phyloP scores from a whole-genome alignment of 2,113 vertebrate genomes.

The Entelurus aequoreus region DNA sequence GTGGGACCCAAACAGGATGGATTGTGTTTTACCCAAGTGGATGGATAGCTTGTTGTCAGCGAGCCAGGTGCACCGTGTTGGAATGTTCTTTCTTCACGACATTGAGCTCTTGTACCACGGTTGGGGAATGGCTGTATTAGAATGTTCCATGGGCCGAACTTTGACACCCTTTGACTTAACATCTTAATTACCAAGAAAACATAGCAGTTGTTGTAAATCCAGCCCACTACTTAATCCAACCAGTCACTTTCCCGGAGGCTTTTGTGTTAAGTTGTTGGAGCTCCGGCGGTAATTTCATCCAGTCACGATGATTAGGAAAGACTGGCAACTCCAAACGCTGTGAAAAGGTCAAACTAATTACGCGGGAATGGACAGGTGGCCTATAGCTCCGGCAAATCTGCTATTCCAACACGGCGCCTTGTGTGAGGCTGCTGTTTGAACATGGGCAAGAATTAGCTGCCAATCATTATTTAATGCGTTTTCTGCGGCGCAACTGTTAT shows the following conservation, averaged over 20 bases:
- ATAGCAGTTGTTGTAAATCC: conserved; percentile 37
- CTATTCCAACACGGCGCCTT: conserved; percentile 37
- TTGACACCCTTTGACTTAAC: too few relatives aligned
- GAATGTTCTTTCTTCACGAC: too few relatives aligned
- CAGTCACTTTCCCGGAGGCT: conserved; percentile 54
- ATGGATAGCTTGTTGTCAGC: too few relatives aligned
- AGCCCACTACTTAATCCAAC: conserved; percentile 57
- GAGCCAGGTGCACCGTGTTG: too few relatives aligned
- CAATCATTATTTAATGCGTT: conserved; percentile 48
- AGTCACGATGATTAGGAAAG: conserved; percentile 48
- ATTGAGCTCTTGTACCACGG: too few relatives aligned
- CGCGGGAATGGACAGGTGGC: conserved; percentile 61
- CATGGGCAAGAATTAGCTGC: conserved; percentile 52
- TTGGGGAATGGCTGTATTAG: too few relatives aligned
- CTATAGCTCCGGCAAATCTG: conserved; percentile 36
- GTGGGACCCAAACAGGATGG: too few relatives aligned
- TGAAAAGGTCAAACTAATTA: conserved; percentile 72
- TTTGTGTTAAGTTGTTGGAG: conserved; percentile 52
- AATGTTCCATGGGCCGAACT: too few relatives aligned
- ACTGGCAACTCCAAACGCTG: conserved; percentile 45
- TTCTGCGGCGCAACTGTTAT: conserved; percentile 4
- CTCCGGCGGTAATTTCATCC: conserved; percentile 47
- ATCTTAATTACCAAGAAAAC: conserved; percentile 19
- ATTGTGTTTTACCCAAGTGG: too few relatives aligned
- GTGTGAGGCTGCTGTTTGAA: conserved; percentile 40